phyloP scores from a whole-genome alignment of 2,888 invertebrate species.

The Cephus rjabovi region DNA sequence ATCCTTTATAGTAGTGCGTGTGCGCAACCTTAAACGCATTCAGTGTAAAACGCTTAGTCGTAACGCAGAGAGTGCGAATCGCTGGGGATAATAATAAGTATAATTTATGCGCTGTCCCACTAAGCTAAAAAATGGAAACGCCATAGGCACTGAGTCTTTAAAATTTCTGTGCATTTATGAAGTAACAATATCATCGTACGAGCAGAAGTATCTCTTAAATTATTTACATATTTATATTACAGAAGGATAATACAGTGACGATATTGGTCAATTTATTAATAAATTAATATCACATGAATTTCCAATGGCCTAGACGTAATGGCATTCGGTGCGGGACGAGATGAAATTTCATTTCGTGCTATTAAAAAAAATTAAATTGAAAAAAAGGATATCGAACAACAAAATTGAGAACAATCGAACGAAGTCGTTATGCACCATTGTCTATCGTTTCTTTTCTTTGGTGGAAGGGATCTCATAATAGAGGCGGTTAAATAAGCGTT shows the following conservation, averaged over 20 bases:
- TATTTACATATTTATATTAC: not conserved
- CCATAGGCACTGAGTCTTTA: not conserved
- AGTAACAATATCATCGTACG: too few species aligned
- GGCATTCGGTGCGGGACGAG: not conserved
- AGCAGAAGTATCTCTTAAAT: not conserved
- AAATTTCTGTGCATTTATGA: not conserved
- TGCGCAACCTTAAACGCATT: too few species aligned
- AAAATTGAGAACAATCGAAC: not conserved
- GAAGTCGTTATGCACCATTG: too few species aligned
- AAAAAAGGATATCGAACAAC: not conserved
- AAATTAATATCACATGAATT: not conserved
- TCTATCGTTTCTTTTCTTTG: too few species aligned
- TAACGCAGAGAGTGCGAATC: too few species aligned
- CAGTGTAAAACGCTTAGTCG: too few species aligned
- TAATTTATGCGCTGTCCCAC: conserved; percentile 1
- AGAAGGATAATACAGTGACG: not conserved
- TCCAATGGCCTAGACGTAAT: not conserved
- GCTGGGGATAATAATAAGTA: not conserved
- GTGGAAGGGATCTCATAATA: too few species aligned
- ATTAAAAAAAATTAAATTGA: not conserved
- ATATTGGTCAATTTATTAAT: not conserved
- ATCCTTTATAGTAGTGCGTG: too few species aligned
- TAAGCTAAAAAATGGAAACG: not conserved
- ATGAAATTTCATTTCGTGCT: too few species aligned
- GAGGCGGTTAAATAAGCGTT: too few species aligned